phyloP scores from a whole-genome alignment of 2,888 invertebrate species.

The Patella depressa region DNA sequence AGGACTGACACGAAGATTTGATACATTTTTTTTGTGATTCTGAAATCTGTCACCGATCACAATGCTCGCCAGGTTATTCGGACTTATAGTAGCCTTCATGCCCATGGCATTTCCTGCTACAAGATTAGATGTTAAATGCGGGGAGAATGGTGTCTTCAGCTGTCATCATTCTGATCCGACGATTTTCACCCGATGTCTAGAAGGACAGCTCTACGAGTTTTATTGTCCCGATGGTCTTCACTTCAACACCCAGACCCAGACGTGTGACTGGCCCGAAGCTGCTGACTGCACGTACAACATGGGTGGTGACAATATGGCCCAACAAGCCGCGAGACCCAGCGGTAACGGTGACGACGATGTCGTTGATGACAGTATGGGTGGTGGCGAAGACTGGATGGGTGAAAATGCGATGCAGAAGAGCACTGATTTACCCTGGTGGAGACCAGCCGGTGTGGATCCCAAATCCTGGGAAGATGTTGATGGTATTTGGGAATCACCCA shows the following conservation, averaged over 20 bases:
- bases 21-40: too few species aligned
- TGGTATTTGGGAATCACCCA: constrained; percentile 29
- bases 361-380: neutral
- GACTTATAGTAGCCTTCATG: too few species aligned
- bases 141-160: constrained; percentile 32
- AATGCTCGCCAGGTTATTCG: too few species aligned
- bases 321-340: neutral
- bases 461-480: constrained; percentile 31
- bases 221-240: constrained; percentile 43
- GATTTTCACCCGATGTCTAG: constrained; percentile 40
- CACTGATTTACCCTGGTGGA: constrained; percentile 38
- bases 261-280: constrained; percentile 49
- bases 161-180: constrained; percentile 38
- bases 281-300: constrained; percentile 37
- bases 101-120: constrained; percentile 14
- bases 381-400: neutral
- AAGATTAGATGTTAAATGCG: constrained; percentile 20
- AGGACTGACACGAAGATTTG: too few species aligned
- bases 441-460: constrained; percentile 35
- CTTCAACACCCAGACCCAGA: constrained; percentile 46
- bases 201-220: constrained; percentile 39
- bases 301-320: neutral
- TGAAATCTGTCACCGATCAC: too few species aligned
- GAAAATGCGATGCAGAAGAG: neutral
- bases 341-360: neutral